Evolutionary conservation across 2,113 vertebrate genomes (phyloP), one percentile per base, ranked within the genome.

Genomic region (Rhagologus leucostigma): DNA sequence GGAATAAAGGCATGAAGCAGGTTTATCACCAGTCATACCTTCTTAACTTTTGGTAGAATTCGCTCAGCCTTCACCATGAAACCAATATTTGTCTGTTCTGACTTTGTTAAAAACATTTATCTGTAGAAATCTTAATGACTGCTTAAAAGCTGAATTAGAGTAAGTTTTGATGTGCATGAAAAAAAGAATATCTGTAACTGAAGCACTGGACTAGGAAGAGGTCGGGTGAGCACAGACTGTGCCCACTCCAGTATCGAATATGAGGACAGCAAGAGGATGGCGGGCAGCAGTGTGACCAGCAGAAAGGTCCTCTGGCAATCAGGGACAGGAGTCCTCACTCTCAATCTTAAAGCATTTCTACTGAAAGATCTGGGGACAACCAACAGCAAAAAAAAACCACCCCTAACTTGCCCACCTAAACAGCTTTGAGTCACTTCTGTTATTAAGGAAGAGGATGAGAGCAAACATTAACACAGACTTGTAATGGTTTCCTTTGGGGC

Each of bases 221-320:
- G 62, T 2, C 15, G 37, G 52, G 13, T 16, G 53, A 21, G 39
- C 39, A 63, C 1, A 4, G 35, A 20, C 37, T 27, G 37, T 23
- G 30, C n/a, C 52, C 33, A 10, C 20, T 77, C 55, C 55, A 0
- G 0, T 12, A 16, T 0, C n/a, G 35, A 16, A 1, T 26, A 33
- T 5, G 2, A 49, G 29, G 60, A 55, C 39, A 53, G 22, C 39
- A 15, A 29, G 20, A 76, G 33, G 52, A 37, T 0, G 2, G 20
- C n/a, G 30, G 27, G 26, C 56, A 52, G 62, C 37, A 83, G 16
- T 2, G 5, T 39, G 49, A 50, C 23, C 73, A 70, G 65, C 37
- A 55, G 46, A 50, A 81, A 37, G 42, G 32, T 12, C 6, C 13
- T 35, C 27, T 35, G 49, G 49, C 35, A 93, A n/a, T 10, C 68